Evolutionary conservation across 2,113 vertebrate species (phyloP).

Genomic region (Numida meleagris): DNA sequence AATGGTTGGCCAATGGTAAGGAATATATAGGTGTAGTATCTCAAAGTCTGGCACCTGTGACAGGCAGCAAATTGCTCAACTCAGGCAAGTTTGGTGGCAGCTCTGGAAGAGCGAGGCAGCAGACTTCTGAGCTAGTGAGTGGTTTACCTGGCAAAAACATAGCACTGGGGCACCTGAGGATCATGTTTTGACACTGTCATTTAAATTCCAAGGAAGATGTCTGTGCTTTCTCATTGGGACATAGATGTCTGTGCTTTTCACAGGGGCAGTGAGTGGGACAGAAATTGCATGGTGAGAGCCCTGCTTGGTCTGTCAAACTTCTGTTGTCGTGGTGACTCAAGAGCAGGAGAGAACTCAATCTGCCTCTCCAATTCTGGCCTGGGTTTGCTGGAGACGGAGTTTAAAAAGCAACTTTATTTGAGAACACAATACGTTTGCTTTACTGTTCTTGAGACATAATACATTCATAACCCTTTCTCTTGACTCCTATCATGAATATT

Average conservation of each 20-base stretch:
- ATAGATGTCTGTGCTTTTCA: neutral
- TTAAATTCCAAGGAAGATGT: neutral
- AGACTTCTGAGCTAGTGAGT: neutral
- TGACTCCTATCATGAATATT: neutral
- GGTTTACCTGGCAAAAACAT: neutral
- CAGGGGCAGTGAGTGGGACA: neutral
- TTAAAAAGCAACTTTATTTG: neutral
- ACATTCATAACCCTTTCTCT: neutral
- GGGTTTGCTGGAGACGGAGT: accelerated
- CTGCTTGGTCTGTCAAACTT: neutral
- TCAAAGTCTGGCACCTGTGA: neutral
- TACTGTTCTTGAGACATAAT: neutral
- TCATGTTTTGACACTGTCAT: neutral
- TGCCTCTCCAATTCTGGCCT: neutral
- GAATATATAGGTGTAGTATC: neutral
- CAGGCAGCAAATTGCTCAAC: neutral
- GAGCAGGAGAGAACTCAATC: neutral
- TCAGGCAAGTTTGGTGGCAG: neutral
- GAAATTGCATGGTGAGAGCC: neutral
- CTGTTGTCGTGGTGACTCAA: neutral
- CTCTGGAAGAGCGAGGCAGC: neutral
- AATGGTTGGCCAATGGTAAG: neutral
- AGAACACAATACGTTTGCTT: neutral
- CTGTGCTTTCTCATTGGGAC: neutral
- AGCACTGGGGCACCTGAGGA: neutral